phyloP scores from a whole-genome alignment of 2,888 invertebrate species.

The Blomia tropicalis region DNA sequence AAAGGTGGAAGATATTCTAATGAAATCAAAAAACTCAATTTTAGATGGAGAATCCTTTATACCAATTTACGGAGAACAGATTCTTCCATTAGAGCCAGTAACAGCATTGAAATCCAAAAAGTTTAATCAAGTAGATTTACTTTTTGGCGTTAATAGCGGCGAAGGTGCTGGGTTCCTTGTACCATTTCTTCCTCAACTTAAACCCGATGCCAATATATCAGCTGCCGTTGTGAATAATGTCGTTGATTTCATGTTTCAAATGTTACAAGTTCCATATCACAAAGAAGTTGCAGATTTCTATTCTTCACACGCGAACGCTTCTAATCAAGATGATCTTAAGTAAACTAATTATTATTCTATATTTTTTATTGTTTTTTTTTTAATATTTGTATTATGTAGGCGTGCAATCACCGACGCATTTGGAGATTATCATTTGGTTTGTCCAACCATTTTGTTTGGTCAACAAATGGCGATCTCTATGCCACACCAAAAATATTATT shows the following conservation, averaged over 20 bases:
- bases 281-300: constrained; percentile 9
- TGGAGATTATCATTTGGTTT: constrained; percentile 6
- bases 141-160: constrained; percentile 4
- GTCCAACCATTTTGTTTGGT: constrained; percentile 5
- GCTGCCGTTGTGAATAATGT: background rate
- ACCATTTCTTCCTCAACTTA: background rate
- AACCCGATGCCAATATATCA: background rate
- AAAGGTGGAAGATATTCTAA: background rate
- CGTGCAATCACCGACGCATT: background rate
- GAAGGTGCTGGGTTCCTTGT: constrained; percentile 15
- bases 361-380: no score
- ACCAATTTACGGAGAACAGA: constrained; percentile 12
- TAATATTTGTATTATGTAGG: background rate
- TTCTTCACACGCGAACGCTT: background rate
- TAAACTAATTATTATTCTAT: background rate
- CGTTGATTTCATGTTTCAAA: background rate
- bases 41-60: background rate
- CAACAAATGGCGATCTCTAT: background rate
- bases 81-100: background rate
- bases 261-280: constrained; percentile 1
- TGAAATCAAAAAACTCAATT: background rate
- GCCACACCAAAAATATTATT: background rate
- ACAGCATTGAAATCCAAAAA: background rate
- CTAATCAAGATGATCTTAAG: background rate
- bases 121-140: background rate